Conservation (phyloP, 2,888 invertebrate species). For the Acleris holmiana region DNA sequence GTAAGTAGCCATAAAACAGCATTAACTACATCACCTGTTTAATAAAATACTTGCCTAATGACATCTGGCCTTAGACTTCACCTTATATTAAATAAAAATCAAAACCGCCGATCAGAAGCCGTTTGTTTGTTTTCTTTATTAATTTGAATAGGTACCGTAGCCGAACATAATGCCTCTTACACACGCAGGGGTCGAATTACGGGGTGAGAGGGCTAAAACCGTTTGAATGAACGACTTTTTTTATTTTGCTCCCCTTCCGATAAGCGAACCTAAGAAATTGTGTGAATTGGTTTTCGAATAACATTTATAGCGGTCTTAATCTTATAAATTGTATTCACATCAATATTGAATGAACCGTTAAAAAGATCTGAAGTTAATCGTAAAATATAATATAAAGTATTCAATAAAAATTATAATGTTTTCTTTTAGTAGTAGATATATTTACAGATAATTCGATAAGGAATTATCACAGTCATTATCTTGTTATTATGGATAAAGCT, state of each 20-base stretch:
- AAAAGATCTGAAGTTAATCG: too few relatives aligned
- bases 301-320: slow-evolving; percentile 17
- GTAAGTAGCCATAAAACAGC: too few relatives aligned
- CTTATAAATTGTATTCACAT: slow-evolving; percentile 9
- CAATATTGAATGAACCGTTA: slow-evolving; percentile 13
- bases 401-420: not conserved
- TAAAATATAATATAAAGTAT: not conserved
- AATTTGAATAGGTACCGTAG: slow-evolving; percentile 53
- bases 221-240: slow-evolving; percentile 29
- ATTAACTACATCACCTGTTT: too few relatives aligned
- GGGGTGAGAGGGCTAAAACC: slow-evolving; percentile 42
- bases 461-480: too few relatives aligned
- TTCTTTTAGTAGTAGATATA: not conserved
- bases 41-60: not conserved
- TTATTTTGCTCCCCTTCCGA: slow-evolving; percentile 46
- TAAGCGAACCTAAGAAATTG: slow-evolving; percentile 53
- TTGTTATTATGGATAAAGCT: too few relatives aligned
- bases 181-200: slow-evolving; percentile 64
- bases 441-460: too few relatives aligned
- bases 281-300: slow-evolving; percentile 44
- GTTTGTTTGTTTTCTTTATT: slow-evolving; percentile 61
- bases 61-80: slow-evolving; percentile 40
- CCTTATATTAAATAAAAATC: slow-evolving; percentile 55
- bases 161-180: slow-evolving; percentile 53
- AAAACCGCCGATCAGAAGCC: slow-evolving; percentile 47